Conservation (phyloP, 1,140 invertebrate genomes). For the Zophobas atratus region DNA sequence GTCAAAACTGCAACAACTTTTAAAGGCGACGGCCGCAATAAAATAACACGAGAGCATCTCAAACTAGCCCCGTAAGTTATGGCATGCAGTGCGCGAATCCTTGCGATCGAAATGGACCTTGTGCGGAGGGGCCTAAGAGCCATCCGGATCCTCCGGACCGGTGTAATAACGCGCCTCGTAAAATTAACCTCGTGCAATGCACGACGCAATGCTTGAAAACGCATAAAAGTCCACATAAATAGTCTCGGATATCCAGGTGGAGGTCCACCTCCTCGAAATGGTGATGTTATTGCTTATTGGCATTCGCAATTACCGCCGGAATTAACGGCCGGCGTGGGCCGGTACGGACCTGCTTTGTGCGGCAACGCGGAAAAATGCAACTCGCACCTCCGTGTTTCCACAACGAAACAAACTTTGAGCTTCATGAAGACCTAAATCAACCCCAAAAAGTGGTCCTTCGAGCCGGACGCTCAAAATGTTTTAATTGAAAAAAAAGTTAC, state of each 20-base stretch:
- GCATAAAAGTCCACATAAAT: conserved; percentile 64
- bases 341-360: too few relatives aligned
- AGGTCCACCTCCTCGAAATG: conserved; percentile 52
- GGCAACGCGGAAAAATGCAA: too few relatives aligned
- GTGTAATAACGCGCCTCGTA: conserved; percentile 62
- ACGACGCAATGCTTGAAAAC: conserved; percentile 59
- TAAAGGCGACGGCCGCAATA: conserved; percentile 50
- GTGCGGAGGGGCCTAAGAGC: background rate
- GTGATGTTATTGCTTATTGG: conserved; percentile 56
- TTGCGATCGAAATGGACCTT: conserved; percentile 6
- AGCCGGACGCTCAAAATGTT: too few relatives aligned
- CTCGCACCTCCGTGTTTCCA: too few relatives aligned
- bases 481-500: too few relatives aligned
- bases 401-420: too few relatives aligned
- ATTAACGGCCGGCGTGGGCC: too few relatives aligned
- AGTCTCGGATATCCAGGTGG: conserved; percentile 63
- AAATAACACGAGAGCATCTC: conserved; percentile 58
- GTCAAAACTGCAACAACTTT: conserved; percentile 54
- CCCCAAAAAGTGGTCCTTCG: too few relatives aligned
- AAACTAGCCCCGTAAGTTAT: conserved; percentile 61
- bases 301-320: conserved; percentile 52
- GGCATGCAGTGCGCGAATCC: conserved; percentile 44
- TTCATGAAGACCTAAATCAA: too few relatives aligned
- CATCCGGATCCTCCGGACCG: background rate
- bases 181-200: conserved; percentile 62